Evolutionary conservation across 2,113 vertebrate species (phyloP).

Genomic region (Enhydra lutris): DNA sequence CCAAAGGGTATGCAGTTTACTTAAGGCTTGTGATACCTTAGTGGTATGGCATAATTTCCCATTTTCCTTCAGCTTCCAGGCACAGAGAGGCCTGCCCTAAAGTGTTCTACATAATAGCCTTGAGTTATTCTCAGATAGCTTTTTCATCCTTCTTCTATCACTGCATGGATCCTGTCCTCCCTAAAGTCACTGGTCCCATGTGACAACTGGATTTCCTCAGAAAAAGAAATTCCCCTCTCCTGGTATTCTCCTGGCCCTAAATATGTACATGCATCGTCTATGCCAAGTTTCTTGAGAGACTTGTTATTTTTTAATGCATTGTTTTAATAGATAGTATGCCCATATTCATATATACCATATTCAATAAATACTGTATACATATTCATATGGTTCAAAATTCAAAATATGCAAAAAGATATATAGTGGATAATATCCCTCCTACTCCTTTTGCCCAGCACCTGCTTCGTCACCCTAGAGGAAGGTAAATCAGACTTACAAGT

Average conservation of each 20-base stretch:
- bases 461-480: neutral
- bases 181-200: neutral
- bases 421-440: neutral
- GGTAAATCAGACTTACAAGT: neutral
- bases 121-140: neutral
- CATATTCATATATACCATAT: neutral
- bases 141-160: neutral
- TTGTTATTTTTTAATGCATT: slow-evolving; percentile 20
- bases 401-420: neutral
- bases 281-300: neutral
- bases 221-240: neutral
- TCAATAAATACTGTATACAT: neutral
- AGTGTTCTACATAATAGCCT: neutral
- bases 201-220: neutral
- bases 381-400: slow-evolving; percentile 1
- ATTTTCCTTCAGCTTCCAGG: neutral
- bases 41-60: neutral
- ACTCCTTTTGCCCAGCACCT: neutral
- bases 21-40: neutral
- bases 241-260: neutral
- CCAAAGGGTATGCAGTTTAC: neutral
- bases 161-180: neutral
- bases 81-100: neutral
- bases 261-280: neutral
- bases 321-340: neutral